Conservation (phyloP, 1,140 invertebrate species). For the Listronotus oregonensis region DNA sequence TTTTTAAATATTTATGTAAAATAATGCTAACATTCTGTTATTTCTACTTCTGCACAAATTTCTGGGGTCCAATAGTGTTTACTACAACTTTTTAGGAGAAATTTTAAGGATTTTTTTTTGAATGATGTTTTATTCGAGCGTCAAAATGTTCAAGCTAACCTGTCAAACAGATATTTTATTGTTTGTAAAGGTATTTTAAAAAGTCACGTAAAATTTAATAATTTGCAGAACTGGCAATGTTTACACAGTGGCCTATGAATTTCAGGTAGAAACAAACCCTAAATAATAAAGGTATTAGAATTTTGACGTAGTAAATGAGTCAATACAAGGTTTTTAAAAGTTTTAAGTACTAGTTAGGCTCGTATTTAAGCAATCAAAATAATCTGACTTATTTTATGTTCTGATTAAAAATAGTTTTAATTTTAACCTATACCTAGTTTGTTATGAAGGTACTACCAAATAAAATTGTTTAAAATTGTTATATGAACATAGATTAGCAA, state of each 20-base stretch:
- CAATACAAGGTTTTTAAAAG: too few relatives aligned
- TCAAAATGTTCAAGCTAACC: slow-evolving; percentile 23
- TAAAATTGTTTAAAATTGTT: too few relatives aligned
- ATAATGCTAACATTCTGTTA: neutral
- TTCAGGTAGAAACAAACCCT: slow-evolving; percentile 6
- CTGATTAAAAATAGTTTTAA: too few relatives aligned
- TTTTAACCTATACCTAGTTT: too few relatives aligned
- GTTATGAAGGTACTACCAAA: too few relatives aligned
- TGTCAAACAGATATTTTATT: slow-evolving; percentile 24
- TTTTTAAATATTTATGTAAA: too few relatives aligned
- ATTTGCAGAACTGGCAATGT: neutral
- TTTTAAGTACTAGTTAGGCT: too few relatives aligned
- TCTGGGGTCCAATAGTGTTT: too few relatives aligned
- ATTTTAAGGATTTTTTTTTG: slow-evolving; percentile 2
- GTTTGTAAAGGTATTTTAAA: slow-evolving; percentile 6
- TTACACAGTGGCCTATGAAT: slow-evolving; percentile 8
- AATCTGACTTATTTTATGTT: too few relatives aligned
- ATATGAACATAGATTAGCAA: too few relatives aligned
- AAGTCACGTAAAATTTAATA: slow-evolving; percentile 13
- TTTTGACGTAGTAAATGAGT: neutral
- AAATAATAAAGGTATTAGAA: neutral
- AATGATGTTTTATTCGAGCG: slow-evolving; percentile 5
- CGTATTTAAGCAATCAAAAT: too few relatives aligned
- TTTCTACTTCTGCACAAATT: too few relatives aligned
- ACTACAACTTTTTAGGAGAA: neutral